Conservation (phyloP, 2,113 vertebrate species). For the Trichomycterus rosablanca region DNA sequence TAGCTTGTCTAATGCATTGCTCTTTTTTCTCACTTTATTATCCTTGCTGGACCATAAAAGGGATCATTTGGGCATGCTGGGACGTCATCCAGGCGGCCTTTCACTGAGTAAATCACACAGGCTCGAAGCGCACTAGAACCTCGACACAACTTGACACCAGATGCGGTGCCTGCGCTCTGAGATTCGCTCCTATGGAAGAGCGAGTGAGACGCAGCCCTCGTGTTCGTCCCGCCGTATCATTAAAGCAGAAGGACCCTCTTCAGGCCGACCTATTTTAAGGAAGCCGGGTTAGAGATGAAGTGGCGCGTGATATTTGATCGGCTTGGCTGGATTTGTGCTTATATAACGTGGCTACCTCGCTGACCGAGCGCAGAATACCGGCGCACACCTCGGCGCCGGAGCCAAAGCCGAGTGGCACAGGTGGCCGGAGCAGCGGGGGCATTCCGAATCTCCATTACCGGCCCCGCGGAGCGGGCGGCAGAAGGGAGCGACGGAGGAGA, state of each 20-base stretch:
- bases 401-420: conserved; percentile 68
- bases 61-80: background rate
- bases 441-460: conserved; percentile 64
- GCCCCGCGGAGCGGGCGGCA: conserved; percentile 56
- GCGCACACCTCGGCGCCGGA: conserved; percentile 53
- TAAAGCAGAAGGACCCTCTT: conserved; percentile 1
- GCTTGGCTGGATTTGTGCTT: conserved; percentile 22
- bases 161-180: too few species aligned
- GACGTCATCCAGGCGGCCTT: background rate
- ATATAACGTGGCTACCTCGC: conserved; percentile 30
- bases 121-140: too few species aligned
- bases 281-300: conserved; percentile 4
- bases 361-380: conserved; percentile 32
- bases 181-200: background rate
- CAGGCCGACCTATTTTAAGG: conserved; percentile 12
- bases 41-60: conserved; percentile 13
- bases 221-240: conserved; percentile 24
- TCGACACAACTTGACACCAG: too few species aligned
- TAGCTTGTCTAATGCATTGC: conserved; percentile 17
- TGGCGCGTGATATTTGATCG: conserved; percentile 25
- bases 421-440: conserved; percentile 66
- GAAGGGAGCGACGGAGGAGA: conserved; percentile 58
- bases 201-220: conserved; percentile 6
- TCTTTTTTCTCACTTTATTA: conserved; percentile 25
- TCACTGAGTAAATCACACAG: too few species aligned